Base-by-base conservation (phyloP, 1,140 invertebrate species). In the Rhyzopertha dominica region DNA sequence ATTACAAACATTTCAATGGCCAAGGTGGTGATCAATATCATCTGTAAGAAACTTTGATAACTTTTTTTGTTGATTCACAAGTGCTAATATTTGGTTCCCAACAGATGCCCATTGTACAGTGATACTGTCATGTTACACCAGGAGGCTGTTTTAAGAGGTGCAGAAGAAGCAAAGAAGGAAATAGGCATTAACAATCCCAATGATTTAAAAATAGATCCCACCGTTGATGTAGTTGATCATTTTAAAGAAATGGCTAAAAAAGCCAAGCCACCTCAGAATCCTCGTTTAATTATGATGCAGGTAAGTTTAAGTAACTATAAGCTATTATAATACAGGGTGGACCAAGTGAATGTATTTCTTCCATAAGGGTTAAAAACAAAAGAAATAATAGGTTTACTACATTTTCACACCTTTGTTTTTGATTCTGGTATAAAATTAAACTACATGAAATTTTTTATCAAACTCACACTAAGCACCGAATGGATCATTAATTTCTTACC, bases 1-100 rank as follows among this genome's bases (percentile, higher is more conserved):
- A 73, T 58, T 84, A 85, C 54, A 45, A 53, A 2, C 82, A 82
- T 62, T 85, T 84, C 56, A 66, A 71, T 46, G 69, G 69, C 16
- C 61, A 71, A 50, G 69, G 69, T 29, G 63, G 62, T 2, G 43
- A 49, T 20, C 44, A 54, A 16, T 25, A 34, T 20, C 12, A 62
- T 22, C 44, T 56, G 59, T 60, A 53, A 57, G 59, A 44, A 39
- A 8, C 4, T 3, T 19, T 26, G 35, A 25, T 30, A 35, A 39
- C 9, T 34, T 10, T 34, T 42, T 47, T 52, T 4, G n/a, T 30
- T 37, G 8, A 23, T 29, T n/a, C 34, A 17, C 19, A 13, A 47
- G 25, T 7, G 2, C 8, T 35, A 47, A 13, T 31, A 26, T 49
- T 49, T 30, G 20, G 16, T 39, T 39, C 24, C 47, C 47, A 28